phyloP scores from a whole-genome alignment of 2,113 vertebrate genomes.

The Poecilia latipinna region DNA sequence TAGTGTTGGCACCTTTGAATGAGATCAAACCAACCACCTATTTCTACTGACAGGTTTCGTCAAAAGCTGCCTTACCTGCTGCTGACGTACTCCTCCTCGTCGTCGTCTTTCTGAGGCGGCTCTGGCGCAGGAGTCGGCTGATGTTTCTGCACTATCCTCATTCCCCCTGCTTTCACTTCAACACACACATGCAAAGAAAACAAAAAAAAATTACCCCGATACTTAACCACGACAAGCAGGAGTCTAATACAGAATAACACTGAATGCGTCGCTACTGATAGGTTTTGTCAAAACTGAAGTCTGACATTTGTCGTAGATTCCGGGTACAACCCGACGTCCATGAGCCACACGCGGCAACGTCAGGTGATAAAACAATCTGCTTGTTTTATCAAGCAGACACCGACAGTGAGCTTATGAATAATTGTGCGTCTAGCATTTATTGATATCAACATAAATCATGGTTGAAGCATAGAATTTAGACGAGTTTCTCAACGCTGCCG shows the following conservation, averaged over 20 bases:
- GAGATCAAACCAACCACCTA: neutral
- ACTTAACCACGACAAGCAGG: neutral
- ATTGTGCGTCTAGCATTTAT: no score
- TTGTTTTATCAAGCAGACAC: no score
- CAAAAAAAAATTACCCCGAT: neutral
- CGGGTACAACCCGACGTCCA: neutral
- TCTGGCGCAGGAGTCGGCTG: conserved; percentile 81
- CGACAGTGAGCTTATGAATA: no score
- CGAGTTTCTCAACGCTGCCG: no score
- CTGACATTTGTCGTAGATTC: neutral
- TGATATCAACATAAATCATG: no score
- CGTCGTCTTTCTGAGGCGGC: conserved; percentile 87
- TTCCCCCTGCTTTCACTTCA: conserved; percentile 95
- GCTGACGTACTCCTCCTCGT: conserved; percentile 89
- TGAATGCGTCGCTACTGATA: neutral
- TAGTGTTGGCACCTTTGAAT: neutral
- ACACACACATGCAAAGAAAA: conserved; percentile 38
- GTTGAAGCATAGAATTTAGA: no score
- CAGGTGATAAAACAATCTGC: no score
- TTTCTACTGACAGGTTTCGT: no score
- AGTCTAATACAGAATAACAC: neutral
- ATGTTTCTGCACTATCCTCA: conserved; percentile 98
- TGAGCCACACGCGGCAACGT: neutral
- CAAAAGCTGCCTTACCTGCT: conserved; percentile 80
- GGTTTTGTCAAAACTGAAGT: neutral